These are phyloP conservation scores for Danio albolineatus DNA, from an alignment of 2,797 vertebrate genomes.

Conservation along the genomic window DNA sequence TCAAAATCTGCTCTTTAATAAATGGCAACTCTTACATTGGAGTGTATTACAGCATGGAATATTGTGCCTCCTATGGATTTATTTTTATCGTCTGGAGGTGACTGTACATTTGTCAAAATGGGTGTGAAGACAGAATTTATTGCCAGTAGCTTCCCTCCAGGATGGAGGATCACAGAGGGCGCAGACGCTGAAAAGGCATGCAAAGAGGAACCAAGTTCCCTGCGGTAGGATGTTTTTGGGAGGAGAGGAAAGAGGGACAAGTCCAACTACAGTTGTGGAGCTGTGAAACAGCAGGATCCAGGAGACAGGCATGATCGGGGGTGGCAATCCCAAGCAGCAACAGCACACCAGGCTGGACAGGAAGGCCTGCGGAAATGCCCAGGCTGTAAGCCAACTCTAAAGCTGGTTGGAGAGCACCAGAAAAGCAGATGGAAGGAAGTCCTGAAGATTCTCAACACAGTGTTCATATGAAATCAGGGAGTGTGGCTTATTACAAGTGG, in stretches of 20 bases:
- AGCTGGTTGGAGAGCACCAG: conserved; percentile 73
- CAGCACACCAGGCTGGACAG: conserved; percentile 72
- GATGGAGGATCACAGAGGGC: conserved; percentile 70
- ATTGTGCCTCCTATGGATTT: conserved; percentile 72
- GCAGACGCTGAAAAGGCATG: conserved; percentile 74
- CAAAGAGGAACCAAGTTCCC: conserved; percentile 77
- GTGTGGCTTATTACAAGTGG: conserved; percentile 43
- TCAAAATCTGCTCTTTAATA: conserved; percentile 33
- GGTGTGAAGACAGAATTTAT: conserved; percentile 87
- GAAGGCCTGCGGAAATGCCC: conserved; percentile 79
- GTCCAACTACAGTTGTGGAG: conserved; percentile 67
- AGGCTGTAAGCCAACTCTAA: conserved; percentile 71
- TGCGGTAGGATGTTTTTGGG: conserved; percentile 71
- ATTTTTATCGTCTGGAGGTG: conserved; percentile 76
- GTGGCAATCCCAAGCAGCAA: conserved; percentile 72
- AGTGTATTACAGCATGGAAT: conserved; percentile 47
- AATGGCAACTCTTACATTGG: conserved; percentile 10
- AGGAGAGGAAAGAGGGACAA: conserved; percentile 71
- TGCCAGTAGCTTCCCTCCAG: conserved; percentile 84
- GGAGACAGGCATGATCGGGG: conserved; percentile 70
- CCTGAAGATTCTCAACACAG: conserved; percentile 77
- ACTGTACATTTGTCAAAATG: conserved; percentile 81
- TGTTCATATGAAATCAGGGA: conserved; percentile 67
- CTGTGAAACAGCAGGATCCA: conserved; percentile 68
- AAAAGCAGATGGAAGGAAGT: conserved; percentile 80